Evolutionary conservation across 2,113 vertebrate species (phyloP).

Genomic region (Polypterus senegalus): DNA sequence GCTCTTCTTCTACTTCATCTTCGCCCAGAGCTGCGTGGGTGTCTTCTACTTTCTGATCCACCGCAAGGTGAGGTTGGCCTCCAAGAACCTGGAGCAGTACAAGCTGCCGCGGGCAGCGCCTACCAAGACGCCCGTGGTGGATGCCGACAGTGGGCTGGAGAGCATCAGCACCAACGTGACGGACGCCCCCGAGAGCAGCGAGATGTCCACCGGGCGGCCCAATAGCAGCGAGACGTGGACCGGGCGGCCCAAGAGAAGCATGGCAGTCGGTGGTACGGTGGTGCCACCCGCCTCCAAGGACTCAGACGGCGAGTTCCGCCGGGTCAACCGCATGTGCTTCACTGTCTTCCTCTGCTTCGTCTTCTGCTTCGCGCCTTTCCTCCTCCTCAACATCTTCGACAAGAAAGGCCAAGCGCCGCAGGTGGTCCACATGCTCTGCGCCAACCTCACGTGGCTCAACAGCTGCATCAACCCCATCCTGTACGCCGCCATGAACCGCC

Average conservation of each 20-base stretch:
- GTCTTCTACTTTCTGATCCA: slow-evolving; percentile 71
- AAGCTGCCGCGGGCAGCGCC: slow-evolving; percentile 43
- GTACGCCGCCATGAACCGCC: slow-evolving; percentile 71
- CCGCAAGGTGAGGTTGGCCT: slow-evolving; percentile 47
- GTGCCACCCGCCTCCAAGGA: slow-evolving; percentile 26
- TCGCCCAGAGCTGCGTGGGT: slow-evolving; percentile 60
- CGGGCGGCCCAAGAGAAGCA: too few relatives aligned
- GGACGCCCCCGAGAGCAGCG: slow-evolving; percentile 32
- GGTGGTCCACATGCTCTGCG: slow-evolving; percentile 62
- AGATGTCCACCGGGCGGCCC: slow-evolving; percentile 10
- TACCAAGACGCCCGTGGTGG: slow-evolving; percentile 24
- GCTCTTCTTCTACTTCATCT: slow-evolving; percentile 63
- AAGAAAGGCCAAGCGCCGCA: slow-evolving; percentile 47
- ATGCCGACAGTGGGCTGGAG: slow-evolving; percentile 51
- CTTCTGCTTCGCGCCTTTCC: slow-evolving; percentile 60
- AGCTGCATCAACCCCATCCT: slow-evolving; percentile 73
- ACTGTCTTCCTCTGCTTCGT: slow-evolving; percentile 67
- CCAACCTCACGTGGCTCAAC: slow-evolving; percentile 77
- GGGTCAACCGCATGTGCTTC: slow-evolving; percentile 72
- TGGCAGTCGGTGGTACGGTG: too few relatives aligned
- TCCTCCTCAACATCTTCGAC: slow-evolving; percentile 64
- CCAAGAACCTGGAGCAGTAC: slow-evolving; percentile 51
- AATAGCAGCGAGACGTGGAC: slow-evolving; percentile 15
- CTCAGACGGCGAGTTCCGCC: slow-evolving; percentile 52
- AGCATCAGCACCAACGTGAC: slow-evolving; percentile 38